Evolutionary conservation across 2,797 vertebrate species (phyloP).

Genomic region (Petrocephalus sullivani): DNA sequence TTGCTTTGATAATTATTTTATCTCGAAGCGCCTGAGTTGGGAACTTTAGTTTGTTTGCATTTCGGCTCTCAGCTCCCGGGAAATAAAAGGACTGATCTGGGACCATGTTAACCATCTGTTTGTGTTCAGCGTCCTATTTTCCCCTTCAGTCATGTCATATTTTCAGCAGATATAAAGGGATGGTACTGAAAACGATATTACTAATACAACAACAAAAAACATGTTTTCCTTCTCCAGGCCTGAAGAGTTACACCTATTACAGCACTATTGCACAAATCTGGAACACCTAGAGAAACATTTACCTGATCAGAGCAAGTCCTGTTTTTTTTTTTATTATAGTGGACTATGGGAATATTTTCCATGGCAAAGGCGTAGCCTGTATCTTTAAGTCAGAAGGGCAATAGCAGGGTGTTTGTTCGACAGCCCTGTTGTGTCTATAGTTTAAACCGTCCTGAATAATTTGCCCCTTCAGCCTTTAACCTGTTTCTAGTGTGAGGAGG

Average conservation of each 20-base stretch:
- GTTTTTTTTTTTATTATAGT: not conserved
- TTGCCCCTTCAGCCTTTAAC: not conserved
- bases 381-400: not conserved
- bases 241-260: not conserved
- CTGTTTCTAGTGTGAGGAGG: not conserved
- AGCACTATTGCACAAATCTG: not conserved
- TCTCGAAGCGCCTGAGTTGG: not conserved
- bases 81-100: not conserved
- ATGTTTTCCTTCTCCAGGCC: not conserved
- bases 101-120: slow-evolving; percentile 15
- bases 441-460: not conserved
- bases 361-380: not conserved
- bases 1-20: not conserved
- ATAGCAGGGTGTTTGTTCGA: not conserved
- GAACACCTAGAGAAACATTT: not conserved
- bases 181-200: not conserved
- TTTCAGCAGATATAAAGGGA: not conserved
- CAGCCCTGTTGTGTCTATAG: not conserved
- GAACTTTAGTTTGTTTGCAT: not conserved
- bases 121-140: not conserved
- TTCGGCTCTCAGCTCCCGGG: slow-evolving; percentile 3
- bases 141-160: slow-evolving; percentile 1
- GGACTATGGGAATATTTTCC: not conserved
- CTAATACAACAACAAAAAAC: not conserved
- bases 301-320: not conserved